Conservation (phyloP, 1,140 invertebrate species). For the Matsumurasca onukii region DNA sequence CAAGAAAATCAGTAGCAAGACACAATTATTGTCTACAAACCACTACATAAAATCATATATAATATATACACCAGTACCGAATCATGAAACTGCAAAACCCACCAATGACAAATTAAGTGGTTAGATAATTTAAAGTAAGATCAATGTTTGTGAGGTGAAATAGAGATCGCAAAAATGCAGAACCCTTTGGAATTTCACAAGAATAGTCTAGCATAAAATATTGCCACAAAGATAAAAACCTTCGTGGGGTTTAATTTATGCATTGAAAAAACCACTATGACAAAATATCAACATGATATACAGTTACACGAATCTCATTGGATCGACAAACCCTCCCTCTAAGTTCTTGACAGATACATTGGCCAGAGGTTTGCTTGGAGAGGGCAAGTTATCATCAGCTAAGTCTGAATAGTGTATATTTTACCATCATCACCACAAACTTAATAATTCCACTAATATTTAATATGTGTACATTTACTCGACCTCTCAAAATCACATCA, state of each 20-base stretch:
- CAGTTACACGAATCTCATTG: neutral
- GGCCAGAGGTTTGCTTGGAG: neutral
- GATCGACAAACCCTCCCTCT: neutral
- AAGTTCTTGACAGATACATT: neutral
- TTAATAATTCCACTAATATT: neutral
- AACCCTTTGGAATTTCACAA: slow-evolving; percentile 1
- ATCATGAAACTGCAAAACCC: no score
- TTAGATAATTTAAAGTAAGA: no score
- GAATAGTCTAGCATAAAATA: neutral
- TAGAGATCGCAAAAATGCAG: neutral
- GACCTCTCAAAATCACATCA: neutral
- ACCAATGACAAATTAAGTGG: no score
- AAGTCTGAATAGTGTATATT: neutral
- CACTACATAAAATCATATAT: no score
- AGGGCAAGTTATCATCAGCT: neutral
- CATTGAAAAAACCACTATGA: neutral
- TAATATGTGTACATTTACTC: neutral
- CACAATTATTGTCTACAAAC: no score
- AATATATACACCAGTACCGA: no score
- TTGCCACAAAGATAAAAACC: neutral
- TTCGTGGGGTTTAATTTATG: neutral
- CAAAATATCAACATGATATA: neutral
- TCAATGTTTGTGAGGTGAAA: slow-evolving; percentile 14
- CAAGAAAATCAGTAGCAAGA: no score
- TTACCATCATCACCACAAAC: neutral